phyloP scores from a whole-genome alignment of 2,888 invertebrate genomes.

The Luperina testacea region DNA sequence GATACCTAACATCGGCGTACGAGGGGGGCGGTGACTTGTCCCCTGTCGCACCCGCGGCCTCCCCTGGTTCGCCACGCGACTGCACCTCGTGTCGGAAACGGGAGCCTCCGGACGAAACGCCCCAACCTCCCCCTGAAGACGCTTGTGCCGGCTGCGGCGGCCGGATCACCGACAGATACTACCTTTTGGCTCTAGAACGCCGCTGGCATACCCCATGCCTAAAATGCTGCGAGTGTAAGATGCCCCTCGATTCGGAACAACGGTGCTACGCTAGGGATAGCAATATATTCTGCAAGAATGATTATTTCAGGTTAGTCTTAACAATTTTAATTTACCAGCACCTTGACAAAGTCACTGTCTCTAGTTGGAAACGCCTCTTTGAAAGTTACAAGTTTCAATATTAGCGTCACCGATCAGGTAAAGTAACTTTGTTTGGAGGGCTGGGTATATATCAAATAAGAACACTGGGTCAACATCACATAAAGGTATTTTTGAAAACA shows the following conservation, averaged over 20 bases:
- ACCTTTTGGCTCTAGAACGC: constrained; percentile 97
- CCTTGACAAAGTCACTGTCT: neutral
- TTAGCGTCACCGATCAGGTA: neutral
- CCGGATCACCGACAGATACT: constrained; percentile 96
- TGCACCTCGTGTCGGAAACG: constrained; percentile 91
- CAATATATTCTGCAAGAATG: constrained; percentile 98
- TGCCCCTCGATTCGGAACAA: constrained; percentile 96
- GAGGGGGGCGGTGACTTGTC: constrained; percentile 93
- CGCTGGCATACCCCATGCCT: constrained; percentile 98
- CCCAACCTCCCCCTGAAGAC: constrained; percentile 85
- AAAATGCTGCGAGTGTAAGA: constrained; percentile 97
- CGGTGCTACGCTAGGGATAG: constrained; percentile 98
- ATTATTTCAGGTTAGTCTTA: constrained; percentile 96
- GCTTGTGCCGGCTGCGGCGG: constrained; percentile 97
- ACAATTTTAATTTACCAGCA: neutral
- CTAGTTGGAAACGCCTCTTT: neutral
- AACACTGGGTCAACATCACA: neutral
- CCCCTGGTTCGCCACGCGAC: constrained; percentile 90
- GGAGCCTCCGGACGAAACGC: constrained; percentile 88
- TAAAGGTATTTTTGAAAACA: neutral
- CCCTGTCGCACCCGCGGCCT: constrained; percentile 93
- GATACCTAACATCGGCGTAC: constrained; percentile 91
- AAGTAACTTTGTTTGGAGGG: neutral
- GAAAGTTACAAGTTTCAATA: neutral
- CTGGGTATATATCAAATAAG: neutral